Evolutionary conservation across 1,140 invertebrate genomes (phyloP).

Genomic region (Ganaspis sp.): DNA sequence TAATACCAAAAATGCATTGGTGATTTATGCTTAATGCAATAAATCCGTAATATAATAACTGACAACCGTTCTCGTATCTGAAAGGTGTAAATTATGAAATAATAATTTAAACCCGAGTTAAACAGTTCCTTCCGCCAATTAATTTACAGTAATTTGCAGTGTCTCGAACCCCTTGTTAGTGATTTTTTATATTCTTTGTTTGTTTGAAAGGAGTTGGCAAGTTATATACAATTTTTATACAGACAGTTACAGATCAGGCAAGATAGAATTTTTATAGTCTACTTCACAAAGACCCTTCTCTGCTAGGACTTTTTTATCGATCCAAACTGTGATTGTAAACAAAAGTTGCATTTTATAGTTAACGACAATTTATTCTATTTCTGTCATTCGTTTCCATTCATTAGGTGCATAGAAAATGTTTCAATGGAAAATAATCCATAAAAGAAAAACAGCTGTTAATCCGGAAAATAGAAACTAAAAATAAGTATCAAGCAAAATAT

Average conservation of each 20-base stretch:
- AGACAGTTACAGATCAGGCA: not conserved
- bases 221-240: not conserved
- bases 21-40: too few relatives aligned
- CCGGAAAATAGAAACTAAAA: not conserved
- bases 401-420: not conserved
- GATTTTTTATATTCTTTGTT: not conserved
- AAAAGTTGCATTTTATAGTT: not conserved
- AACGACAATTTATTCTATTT: not conserved
- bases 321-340: conserved; percentile 6
- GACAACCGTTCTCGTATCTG: too few relatives aligned
- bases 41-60: too few relatives aligned
- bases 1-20: not conserved
- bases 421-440: not conserved
- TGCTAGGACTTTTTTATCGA: conserved; percentile 20
- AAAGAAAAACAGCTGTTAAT: not conserved
- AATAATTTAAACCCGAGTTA: not conserved
- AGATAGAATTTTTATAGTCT: not conserved
- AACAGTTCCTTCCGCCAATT: conserved; percentile 27
- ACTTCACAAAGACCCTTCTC: not conserved
- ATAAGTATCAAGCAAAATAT: too few relatives aligned
- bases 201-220: not conserved
- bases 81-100: not conserved
- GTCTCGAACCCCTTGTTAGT: not conserved
- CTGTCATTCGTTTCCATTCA: not conserved
- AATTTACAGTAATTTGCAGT: conserved; percentile 5